Evolutionary conservation across 2,797 vertebrate genomes (phyloP).

Genomic region (Anguilla anguilla): DNA sequence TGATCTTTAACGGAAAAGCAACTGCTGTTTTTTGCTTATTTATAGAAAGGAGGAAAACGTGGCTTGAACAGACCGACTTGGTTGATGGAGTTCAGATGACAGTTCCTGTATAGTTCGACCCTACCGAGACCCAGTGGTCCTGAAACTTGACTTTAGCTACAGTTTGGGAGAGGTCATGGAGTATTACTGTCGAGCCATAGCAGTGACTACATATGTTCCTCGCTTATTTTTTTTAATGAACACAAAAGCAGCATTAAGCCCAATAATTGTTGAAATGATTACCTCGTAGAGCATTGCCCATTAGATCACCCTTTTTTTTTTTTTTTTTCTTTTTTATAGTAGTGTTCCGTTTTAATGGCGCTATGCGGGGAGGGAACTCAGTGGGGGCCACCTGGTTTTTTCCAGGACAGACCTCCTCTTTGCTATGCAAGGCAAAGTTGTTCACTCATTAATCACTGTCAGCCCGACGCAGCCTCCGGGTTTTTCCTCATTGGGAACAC

Average conservation of each 20-base stretch:
- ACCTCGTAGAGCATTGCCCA: background rate
- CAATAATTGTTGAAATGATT: background rate
- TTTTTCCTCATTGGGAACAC: conserved; percentile 26
- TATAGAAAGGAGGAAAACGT: too few species aligned
- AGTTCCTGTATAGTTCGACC: too few species aligned
- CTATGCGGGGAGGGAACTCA: background rate
- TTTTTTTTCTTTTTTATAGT: background rate
- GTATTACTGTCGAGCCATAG: background rate
- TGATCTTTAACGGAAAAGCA: too few species aligned
- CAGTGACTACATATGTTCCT: background rate
- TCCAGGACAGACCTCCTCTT: conserved; percentile 28
- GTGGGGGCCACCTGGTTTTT: background rate
- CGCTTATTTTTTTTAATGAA: background rate
- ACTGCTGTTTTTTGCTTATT: too few species aligned
- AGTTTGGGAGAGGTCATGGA: background rate
- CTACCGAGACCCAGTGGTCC: too few species aligned
- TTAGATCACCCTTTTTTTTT: background rate
- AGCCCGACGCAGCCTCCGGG: conserved; percentile 27
- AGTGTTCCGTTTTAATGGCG: background rate
- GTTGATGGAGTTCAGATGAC: too few species aligned
- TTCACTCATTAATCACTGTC: conserved; percentile 53
- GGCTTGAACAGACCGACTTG: too few species aligned
- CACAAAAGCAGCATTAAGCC: background rate
- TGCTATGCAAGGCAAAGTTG: conserved; percentile 40
- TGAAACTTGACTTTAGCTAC: background rate